A percentile compares a stretch with the other conserved stretches of the same genome.
Evolutionary conservation across 1,140 invertebrate genomes (phyloP).

Genomic region (Aphaenogaster floridana): DNA sequence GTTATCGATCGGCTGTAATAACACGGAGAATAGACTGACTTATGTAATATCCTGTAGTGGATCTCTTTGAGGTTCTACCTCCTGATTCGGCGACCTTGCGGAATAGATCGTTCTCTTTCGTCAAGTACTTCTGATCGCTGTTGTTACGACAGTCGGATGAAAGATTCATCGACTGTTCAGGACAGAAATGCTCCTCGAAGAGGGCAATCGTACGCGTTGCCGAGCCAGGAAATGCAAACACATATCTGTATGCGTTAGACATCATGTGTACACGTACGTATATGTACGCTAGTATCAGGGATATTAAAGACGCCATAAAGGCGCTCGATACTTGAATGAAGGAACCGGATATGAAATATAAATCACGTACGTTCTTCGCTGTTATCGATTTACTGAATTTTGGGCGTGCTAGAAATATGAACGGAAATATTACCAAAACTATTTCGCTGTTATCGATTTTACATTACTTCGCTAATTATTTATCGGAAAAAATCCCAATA

Average conservation of each 20-base stretch:
- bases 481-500: background rate
- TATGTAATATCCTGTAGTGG: slow-evolving; percentile 71
- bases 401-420: background rate
- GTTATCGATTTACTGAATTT: slow-evolving; percentile 36
- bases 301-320: slow-evolving; percentile 67
- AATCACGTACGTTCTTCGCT: slow-evolving; percentile 9
- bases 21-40: slow-evolving; percentile 74
- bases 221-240: slow-evolving; percentile 55
- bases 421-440: slow-evolving; percentile 4
- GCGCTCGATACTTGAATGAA: slow-evolving; percentile 44
- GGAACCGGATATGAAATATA: slow-evolving; percentile 60
- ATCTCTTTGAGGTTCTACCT: slow-evolving; percentile 64
- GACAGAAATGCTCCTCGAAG: slow-evolving; percentile 64
- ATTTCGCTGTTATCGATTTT: slow-evolving; percentile 23
- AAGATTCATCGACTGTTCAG: slow-evolving; percentile 77
- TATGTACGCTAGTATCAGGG: slow-evolving; percentile 21
- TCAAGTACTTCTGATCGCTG: slow-evolving; percentile 62
- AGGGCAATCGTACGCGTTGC: slow-evolving; percentile 62
- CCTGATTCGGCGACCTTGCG: slow-evolving; percentile 58
- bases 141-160: slow-evolving; percentile 75
- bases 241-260: background rate
- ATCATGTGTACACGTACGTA: slow-evolving; percentile 26
- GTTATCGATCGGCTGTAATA: slow-evolving; percentile 51
- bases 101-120: slow-evolving; percentile 52
- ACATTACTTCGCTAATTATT: background rate